These are phyloP conservation scores for Hemaris fuciformis DNA, from an alignment of 2,888 invertebrate species.

Conservation along the genomic window DNA sequence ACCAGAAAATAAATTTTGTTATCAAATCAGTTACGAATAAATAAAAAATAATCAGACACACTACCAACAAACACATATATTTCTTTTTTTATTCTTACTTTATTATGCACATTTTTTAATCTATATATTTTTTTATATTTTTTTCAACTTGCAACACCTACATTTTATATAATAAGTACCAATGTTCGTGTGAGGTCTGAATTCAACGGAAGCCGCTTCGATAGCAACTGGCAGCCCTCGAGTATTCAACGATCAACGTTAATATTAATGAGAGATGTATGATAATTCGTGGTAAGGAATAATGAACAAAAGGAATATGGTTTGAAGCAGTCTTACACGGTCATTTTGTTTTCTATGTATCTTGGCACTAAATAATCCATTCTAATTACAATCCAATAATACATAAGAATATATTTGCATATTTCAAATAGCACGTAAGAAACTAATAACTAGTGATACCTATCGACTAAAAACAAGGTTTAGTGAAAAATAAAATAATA, in stretches of 20 bases:
- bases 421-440: neutral
- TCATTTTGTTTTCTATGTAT: neutral
- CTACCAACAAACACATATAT: constrained; percentile 34
- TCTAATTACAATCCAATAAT: neutral
- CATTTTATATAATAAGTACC: constrained; percentile 54
- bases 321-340: neutral
- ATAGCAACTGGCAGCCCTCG: neutral
- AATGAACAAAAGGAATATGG: neutral
- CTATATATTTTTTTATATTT: constrained; percentile 39
- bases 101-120: constrained; percentile 61
- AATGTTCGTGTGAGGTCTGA: constrained; percentile 32
- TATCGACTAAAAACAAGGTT: too few species aligned
- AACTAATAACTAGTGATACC: too few species aligned
- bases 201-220: neutral
- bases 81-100: constrained; percentile 28
- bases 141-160: constrained; percentile 39
- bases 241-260: neutral
- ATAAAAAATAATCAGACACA: constrained; percentile 31
- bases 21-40: constrained; percentile 31
- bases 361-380: neutral
- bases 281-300: neutral
- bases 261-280: neutral
- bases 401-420: neutral
- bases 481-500: too few species aligned
- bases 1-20: constrained; percentile 17